phyloP scores from a whole-genome alignment of 2,113 vertebrate genomes.

The Carassius carassius region DNA sequence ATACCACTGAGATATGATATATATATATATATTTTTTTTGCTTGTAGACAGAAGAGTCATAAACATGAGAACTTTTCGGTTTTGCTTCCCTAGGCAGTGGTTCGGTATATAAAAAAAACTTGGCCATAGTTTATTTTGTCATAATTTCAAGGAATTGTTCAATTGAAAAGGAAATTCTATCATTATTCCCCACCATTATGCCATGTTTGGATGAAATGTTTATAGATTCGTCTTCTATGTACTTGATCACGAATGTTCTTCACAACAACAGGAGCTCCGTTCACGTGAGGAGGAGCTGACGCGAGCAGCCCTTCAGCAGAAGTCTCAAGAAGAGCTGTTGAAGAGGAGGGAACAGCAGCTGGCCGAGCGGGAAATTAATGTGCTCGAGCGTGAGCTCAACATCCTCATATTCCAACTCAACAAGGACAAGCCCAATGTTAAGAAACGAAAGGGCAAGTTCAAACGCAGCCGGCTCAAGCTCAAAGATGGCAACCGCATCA shows the following conservation, averaged over 20 bases:
- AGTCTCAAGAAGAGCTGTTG: conserved; percentile 90
- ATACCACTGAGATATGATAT: not conserved
- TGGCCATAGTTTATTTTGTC: not conserved
- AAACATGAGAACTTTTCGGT: not conserved
- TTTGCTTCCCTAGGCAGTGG: not conserved
- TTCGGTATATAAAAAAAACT: not conserved
- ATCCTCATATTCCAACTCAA: conserved; percentile 95
- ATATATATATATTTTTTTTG: not conserved
- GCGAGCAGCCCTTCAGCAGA: conserved; percentile 91
- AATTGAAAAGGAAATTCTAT: no score
- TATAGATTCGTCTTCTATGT: not conserved
- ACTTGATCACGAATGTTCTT: not conserved
- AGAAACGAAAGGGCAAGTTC: conserved; percentile 94
- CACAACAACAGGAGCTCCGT: conserved; percentile 82
- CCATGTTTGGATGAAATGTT: not conserved
- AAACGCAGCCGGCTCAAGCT: conserved; percentile 89
- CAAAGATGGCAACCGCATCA: conserved; percentile 94
- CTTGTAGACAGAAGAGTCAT: not conserved
- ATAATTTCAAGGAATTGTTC: not conserved
- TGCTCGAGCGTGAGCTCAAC: conserved; percentile 92
- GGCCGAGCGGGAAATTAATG: conserved; percentile 90
- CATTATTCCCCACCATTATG: not conserved
- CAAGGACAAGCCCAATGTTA: conserved; percentile 93
- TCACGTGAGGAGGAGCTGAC: conserved; percentile 93
- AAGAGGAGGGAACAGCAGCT: conserved; percentile 91